phyloP scores from a whole-genome alignment of 2,888 invertebrate species.

The Brenthis daphne region DNA sequence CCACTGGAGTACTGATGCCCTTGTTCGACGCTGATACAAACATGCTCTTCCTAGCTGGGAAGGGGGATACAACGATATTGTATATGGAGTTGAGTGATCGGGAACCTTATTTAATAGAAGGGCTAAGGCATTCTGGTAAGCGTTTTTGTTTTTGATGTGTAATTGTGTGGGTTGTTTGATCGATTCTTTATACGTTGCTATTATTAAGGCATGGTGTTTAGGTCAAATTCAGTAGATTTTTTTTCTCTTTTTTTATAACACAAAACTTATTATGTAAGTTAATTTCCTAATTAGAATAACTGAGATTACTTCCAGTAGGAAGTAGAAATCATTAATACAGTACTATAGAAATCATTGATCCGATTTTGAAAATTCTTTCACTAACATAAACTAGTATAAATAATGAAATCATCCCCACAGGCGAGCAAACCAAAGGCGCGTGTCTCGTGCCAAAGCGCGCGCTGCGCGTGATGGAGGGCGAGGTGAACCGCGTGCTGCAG shows the following conservation, averaged over 20 bases:
- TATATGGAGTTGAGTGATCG: slow-evolving; percentile 95
- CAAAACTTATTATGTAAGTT: no score
- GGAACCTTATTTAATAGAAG: slow-evolving; percentile 94
- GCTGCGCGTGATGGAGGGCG: slow-evolving; percentile 97
- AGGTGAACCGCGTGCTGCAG: slow-evolving; percentile 95
- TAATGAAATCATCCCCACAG: slow-evolving; percentile 49
- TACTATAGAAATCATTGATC: no score
- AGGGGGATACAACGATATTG: slow-evolving; percentile 95
- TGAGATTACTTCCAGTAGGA: no score
- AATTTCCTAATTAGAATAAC: no score
- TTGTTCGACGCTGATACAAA: slow-evolving; percentile 96
- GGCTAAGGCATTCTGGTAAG: slow-evolving; percentile 89
- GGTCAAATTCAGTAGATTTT: no score
- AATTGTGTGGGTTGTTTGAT: no score
- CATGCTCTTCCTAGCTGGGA: slow-evolving; percentile 97
- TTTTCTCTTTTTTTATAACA: no score
- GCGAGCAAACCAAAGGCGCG: slow-evolving; percentile 98
- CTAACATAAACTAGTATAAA: no score
- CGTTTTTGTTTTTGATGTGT: slow-evolving; percentile 5
- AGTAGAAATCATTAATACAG: no score
- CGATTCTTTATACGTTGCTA: no score
- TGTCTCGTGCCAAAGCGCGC: slow-evolving; percentile 96
- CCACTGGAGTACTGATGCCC: slow-evolving; percentile 95
- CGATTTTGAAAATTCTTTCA: no score
- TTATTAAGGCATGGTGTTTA: no score